Evolutionary conservation across 2,113 vertebrate genomes (phyloP).

Genomic region (Tamias sibiricus): DNA sequence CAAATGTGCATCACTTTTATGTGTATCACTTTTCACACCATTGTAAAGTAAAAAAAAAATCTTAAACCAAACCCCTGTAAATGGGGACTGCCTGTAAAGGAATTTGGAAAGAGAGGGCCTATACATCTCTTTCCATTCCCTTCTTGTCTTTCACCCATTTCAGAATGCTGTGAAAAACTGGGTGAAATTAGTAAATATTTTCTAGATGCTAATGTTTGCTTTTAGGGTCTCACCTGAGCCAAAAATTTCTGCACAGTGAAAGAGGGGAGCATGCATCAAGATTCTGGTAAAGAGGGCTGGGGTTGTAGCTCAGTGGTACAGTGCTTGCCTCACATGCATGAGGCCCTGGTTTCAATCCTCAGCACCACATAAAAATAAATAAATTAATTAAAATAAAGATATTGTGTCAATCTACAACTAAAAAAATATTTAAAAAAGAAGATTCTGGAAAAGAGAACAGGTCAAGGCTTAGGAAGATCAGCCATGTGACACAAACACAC

Average conservation of each 20-base stretch:
- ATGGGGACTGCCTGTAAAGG: background rate
- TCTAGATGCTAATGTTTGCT: background rate
- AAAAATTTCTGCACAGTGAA: background rate
- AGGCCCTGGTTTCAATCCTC: too few relatives aligned
- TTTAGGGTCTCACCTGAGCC: background rate
- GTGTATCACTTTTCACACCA: background rate
- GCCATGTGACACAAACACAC: background rate
- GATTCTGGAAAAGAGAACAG: constrained; percentile 14
- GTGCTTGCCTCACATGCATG: too few relatives aligned
- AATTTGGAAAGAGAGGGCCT: constrained; percentile 5
- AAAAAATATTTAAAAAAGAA: too few relatives aligned
- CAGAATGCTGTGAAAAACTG: constrained; percentile 14
- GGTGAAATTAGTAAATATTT: background rate
- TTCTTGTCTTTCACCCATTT: background rate
- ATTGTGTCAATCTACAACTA: too few relatives aligned
- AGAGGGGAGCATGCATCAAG: background rate
- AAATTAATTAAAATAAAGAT: too few relatives aligned
- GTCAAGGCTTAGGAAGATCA: constrained; percentile 27
- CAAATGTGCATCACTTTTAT: background rate
- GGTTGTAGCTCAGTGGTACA: too few relatives aligned
- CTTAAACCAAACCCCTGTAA: background rate
- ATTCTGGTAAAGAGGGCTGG: constrained; percentile 30
- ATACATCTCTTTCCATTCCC: background rate
- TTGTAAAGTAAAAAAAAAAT: background rate
- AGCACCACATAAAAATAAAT: too few relatives aligned